Base-by-base conservation (phyloP, 2,797 vertebrate species). In the Florisuga fusca region DNA sequence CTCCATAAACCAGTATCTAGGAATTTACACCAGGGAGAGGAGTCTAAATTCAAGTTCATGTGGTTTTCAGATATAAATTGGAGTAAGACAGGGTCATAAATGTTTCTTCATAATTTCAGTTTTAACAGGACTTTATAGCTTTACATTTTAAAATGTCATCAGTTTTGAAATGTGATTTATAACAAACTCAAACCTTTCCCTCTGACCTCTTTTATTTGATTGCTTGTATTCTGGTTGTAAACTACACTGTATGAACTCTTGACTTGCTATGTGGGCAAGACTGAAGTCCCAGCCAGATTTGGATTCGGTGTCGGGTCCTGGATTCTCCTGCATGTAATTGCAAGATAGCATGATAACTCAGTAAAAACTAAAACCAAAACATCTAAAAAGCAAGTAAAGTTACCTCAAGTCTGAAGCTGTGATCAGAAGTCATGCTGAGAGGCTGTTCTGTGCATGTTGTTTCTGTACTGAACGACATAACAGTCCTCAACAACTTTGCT, bases 391-490 rank as follows among this genome's bases (percentile, higher is more conserved):
- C 55, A 71, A 82, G 45, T 69, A 53, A 73, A 92, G 67, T 89
- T 92, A 57, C 33, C 50, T 91, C 21, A 7, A 68, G 54, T 81
- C 76, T 84, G 41, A 84, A n/a, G 25, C 74, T 2, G 0, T 62
- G 74, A 59, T 84, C 87, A 90, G 74, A 87, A 79, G 75, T 84
- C 84, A 26, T 0, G 1, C 68, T 85, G 86, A 54, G 74, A 87
- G 31, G 29, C 83, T 87, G 25, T 63, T 91, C 68, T 31, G 16
- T 88, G 77, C 92, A 53, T 74, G 79, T 91, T 87, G 89, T 74
- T 61, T 90, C 79, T 76, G 45, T 75, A n/a, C 46, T n/a, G 75
- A 84, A 87, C 73, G 63, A 84, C 77, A 90, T n/a, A 91, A 69
- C 62, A 88, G 64, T 80, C 67, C 83, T 51, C 62, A 91, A 53